Conservation (phyloP, 1,140 invertebrate species). For the Achroia grisella region DNA sequence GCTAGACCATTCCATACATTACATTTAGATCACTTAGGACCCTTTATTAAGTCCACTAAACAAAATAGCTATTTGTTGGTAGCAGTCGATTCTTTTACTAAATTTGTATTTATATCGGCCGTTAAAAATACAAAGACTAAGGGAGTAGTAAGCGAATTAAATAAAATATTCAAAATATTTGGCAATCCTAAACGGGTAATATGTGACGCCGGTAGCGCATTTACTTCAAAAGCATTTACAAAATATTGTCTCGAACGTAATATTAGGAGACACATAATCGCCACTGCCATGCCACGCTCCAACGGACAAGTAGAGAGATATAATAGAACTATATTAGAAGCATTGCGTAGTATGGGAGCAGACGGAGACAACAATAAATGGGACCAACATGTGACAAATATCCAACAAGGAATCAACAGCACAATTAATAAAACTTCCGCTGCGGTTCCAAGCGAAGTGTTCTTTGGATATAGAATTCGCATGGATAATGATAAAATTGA, state of each 20-base stretch:
- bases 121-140: slow-evolving; percentile 5
- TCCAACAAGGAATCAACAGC: slow-evolving; percentile 11
- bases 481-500: slow-evolving; percentile 3
- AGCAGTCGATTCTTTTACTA: slow-evolving; percentile 20
- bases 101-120: slow-evolving; percentile 17
- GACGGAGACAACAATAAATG: slow-evolving; percentile 10
- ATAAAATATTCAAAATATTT: slow-evolving; percentile 12
- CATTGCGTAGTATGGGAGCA: slow-evolving; percentile 19
- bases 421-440: slow-evolving; percentile 8
- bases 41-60: slow-evolving; percentile 21
- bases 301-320: slow-evolving; percentile 22
- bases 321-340: slow-evolving; percentile 20
- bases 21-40: slow-evolving; percentile 36
- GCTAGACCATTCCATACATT: slow-evolving; percentile 26
- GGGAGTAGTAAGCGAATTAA: slow-evolving; percentile 7
- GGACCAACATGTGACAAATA: slow-evolving; percentile 3
- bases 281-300: slow-evolving; percentile 14
- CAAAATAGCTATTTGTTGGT: slow-evolving; percentile 45
- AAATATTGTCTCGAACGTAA: slow-evolving; percentile 14
- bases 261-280: slow-evolving; percentile 12
- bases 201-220: slow-evolving; percentile 10
- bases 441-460: slow-evolving; percentile 10
- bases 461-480: slow-evolving; percentile 13
- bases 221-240: slow-evolving; percentile 11
- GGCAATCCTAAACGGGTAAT: slow-evolving; percentile 16